Base-by-base conservation (phyloP, 1,140 invertebrate species). In the Nasonia longicornis region DNA sequence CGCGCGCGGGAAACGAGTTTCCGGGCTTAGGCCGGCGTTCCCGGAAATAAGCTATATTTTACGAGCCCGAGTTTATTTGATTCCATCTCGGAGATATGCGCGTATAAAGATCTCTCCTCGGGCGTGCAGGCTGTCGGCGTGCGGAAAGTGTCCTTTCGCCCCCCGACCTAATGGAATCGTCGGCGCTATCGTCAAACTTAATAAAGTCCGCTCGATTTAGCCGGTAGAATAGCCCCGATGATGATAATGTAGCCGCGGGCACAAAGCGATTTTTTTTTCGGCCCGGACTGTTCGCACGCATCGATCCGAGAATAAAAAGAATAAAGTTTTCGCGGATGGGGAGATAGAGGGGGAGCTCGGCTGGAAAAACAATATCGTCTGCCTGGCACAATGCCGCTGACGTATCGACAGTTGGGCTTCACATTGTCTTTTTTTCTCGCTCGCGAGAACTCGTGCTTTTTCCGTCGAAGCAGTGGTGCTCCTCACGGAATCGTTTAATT, bases 371-470 rank as follows among this genome's bases (percentile, higher is more conserved):
- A 84, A 82, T 84, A 81, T 84, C 74, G 81, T 82, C 79, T 79
- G 79, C 78, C 26, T 42, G 79, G 69, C 78, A 84, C 75, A 84
- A 80, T 84, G 78, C 69, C 74, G 71, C 16, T 80, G 81, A 82
- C 81, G 78, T 84, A 84, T 84, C 82, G 83, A 81, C 82, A 85
- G 79, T 82, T 79, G 69, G 52, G 74, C 45, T 81, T 80, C 52
- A 74, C 52, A 74, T 86, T 85, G 77, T 83, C 58, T 70, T 79
- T 82, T 71, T 26, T 45, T 16, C 48, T 52, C 20, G 42, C 66
- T 69, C 22, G 11, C 22, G 16, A 26, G 1, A 35, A 69, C 31
- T 48, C 31, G 3, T 71, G 2, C 63, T 77, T 77, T 72, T 77
- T 66, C 52, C 7, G 3, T 16, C 2, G 10, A 26, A 26, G 10